These are phyloP conservation scores for Solea senegalensis DNA, from an alignment of 2,113 vertebrate genomes.

Conservation along the genomic window DNA sequence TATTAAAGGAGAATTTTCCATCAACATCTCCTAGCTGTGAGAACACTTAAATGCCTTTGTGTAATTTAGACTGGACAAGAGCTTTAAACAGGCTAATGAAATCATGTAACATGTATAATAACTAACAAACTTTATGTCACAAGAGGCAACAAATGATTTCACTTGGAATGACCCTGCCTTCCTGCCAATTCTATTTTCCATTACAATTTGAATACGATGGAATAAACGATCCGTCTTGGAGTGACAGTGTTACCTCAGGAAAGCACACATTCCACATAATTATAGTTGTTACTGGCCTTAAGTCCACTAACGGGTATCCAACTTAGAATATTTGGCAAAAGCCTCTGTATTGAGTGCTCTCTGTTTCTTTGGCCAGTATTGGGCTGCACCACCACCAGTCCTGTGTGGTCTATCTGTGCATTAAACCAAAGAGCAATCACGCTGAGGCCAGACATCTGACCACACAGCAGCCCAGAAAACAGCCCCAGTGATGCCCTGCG, in stretches of 20 bases:
- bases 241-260: slow-evolving; percentile 73
- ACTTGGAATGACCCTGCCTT: slow-evolving; percentile 55
- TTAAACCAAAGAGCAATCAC: slow-evolving; percentile 61
- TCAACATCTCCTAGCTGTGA: background rate
- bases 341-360: slow-evolving; percentile 55
- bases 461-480: slow-evolving; percentile 56
- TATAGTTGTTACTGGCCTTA: slow-evolving; percentile 78
- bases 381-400: slow-evolving; percentile 60
- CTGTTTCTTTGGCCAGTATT: slow-evolving; percentile 57
- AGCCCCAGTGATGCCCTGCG: slow-evolving; percentile 45
- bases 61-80: background rate
- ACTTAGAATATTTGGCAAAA: slow-evolving; percentile 69
- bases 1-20: background rate
- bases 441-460: slow-evolving; percentile 61
- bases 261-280: slow-evolving; percentile 79
- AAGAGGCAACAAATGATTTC: slow-evolving; percentile 36
- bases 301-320: slow-evolving; percentile 66
- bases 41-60: background rate
- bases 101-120: slow-evolving; percentile 47
- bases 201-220: slow-evolving; percentile 53
- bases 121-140: slow-evolving; percentile 60
- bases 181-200: slow-evolving; percentile 68
- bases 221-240: slow-evolving; percentile 74
- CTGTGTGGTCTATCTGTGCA: slow-evolving; percentile 76
- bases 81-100: slow-evolving; percentile 45